Base-by-base conservation (phyloP, 37 sponge, comb jelly and placozoan species). In the Theonella swinhoei region DNA sequence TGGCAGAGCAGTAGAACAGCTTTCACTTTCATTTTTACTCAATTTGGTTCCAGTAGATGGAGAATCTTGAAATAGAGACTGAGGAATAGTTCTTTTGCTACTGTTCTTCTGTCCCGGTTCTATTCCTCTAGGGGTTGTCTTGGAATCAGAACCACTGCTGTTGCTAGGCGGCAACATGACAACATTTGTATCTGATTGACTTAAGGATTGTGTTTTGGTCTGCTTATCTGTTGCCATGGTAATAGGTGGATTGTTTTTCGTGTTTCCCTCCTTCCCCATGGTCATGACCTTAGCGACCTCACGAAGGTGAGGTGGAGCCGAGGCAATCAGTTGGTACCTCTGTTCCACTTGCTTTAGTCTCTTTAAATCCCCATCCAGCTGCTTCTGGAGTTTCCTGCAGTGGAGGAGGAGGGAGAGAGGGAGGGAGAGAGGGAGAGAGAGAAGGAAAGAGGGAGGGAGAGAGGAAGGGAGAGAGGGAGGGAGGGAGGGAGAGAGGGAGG, bases 381-480 rank as follows among this genome's bases (percentile, higher is more conserved):
- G n/a, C n/a, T n/a, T n/a, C n/a, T n/a, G n/a, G n/a, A n/a, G n/a
- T n/a, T n/a, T n/a, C n/a, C n/a, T n/a, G n/a, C n/a, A n/a, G n/a
- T n/a, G n/a, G n/a, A n/a, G n/a, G 38, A 24, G 31, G 73, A 32
- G 41, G 14, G 36, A 36, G 73, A 72, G 73, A 36, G 73, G 39
- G 73, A 72, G 40, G 9, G 36, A 36, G 73, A 72, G 37, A n/a
- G 73, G 11, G 41, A 72, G 73, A 38, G n/a, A 19, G 24, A 23
- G 72, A 5, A 37, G 24, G 19, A 36, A 32, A 72, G 38, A 38
- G 32, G 39, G 37, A 38, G 32, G 72, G 17, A 38, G 34, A 5
- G 17, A 26, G 54, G 7, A 17, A 47, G 54, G 14, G 14, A 14
- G 54, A 47, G 14, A 47, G 14, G 7, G 14, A 14, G 14, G 14